Evolutionary conservation across 1,140 invertebrate species (phyloP).

Genomic region (Teleopsis dalmanni): DNA sequence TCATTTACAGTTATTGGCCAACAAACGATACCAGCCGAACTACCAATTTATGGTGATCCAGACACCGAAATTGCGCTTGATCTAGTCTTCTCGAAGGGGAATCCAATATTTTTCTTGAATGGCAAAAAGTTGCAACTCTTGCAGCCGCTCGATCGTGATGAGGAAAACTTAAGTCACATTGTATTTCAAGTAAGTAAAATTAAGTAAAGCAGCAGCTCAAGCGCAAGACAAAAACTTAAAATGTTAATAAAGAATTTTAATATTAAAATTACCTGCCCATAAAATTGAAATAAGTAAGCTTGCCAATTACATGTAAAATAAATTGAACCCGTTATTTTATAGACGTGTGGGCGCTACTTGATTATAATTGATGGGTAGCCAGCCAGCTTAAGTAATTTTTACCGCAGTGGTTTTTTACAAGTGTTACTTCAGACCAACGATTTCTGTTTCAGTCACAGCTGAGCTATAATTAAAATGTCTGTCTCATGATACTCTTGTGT

Average conservation of each 20-base stretch:
- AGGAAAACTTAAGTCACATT: constrained; percentile 76
- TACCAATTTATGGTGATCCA: constrained; percentile 76
- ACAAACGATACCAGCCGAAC: constrained; percentile 64
- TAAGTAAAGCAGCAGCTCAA: no score
- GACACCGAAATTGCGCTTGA: constrained; percentile 70
- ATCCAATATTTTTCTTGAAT: constrained; percentile 67
- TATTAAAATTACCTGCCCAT: neutral
- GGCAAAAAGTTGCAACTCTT: constrained; percentile 75
- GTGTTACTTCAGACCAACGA: neutral
- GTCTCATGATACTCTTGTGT: no score
- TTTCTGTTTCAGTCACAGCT: neutral
- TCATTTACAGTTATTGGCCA: constrained; percentile 71
- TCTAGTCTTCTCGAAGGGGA: constrained; percentile 67
- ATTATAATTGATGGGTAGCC: no score
- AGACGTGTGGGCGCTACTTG: neutral
- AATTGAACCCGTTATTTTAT: neutral
- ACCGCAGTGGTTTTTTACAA: neutral
- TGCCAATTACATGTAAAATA: no score
- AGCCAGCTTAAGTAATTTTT: no score
- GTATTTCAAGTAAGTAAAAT: constrained; percentile 67
- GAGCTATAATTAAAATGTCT: no score
- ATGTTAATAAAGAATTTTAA: neutral
- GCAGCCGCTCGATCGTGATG: constrained; percentile 75
- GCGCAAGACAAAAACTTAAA: no score
- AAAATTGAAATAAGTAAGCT: neutral